phyloP scores from a whole-genome alignment of 1,140 invertebrate genomes.

The Bombus terrestris region DNA sequence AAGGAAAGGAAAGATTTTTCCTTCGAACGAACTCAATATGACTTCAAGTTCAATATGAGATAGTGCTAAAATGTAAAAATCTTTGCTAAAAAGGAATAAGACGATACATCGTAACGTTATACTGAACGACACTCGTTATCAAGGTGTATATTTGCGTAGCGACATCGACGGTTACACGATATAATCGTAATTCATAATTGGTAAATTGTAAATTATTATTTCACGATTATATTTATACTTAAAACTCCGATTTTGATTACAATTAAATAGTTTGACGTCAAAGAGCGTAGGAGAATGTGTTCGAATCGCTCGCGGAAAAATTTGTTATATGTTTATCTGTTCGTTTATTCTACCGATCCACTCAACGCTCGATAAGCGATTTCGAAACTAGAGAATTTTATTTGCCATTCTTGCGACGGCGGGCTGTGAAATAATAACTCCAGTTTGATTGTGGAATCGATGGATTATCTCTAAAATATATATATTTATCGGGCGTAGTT shows the following conservation, averaged over 20 bases:
- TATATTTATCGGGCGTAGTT: background rate
- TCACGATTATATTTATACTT: background rate
- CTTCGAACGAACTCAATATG: no score
- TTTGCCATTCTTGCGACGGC: background rate
- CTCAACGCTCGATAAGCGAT: slow-evolving; percentile 10
- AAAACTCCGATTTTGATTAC: background rate
- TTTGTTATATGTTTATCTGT: background rate
- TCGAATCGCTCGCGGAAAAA: slow-evolving; percentile 3
- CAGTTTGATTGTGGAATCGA: background rate
- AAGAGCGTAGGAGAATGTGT: background rate
- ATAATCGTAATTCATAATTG: no score
- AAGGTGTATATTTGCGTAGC: background rate
- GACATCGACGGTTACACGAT: background rate
- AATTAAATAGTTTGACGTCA: no score
- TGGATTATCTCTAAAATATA: background rate
- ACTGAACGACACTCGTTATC: background rate
- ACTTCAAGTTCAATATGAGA: background rate
- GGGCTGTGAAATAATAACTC: background rate
- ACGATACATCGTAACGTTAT: background rate
- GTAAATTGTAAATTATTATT: background rate
- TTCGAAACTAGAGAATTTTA: slow-evolving; percentile 28
- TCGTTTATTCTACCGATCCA: background rate
- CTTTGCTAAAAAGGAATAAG: background rate
- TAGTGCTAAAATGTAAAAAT: background rate
- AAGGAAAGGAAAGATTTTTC: background rate